Base-by-base conservation (phyloP, 2,113 vertebrate species). In the Rhagologus leucostigma region DNA sequence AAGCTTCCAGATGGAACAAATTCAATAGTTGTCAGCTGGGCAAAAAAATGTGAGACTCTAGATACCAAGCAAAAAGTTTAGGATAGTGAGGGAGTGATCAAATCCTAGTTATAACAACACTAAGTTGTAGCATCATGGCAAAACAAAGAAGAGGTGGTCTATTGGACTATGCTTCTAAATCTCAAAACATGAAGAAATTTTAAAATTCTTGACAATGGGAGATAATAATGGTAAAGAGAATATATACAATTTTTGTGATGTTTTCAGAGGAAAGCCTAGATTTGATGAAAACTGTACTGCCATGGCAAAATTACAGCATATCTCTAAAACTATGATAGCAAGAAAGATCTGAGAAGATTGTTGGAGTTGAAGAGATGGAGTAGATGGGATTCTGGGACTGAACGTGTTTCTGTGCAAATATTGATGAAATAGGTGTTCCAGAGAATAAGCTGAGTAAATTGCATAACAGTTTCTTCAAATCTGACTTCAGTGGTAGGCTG, bases 361-460 rank as follows among this genome's bases (percentile, higher is more conserved):
- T 5, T 88, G 24, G 39, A 83, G 32, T 42, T 64, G 13, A 68
- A 73, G 50, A 81, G 49, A 30, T 11, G 8, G 41, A 71, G 44
- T 55, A 35, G 35, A 37, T 64, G 22, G 35, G 6, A 53, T 64
- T 71, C 29, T 83, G 59, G 27, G 24, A n/a, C 13, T 39, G 50
- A 75, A 29, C n/a, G 8, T 50, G 8, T 81, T 84, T 53, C 71
- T 93, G 16, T 88, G 64, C 68, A 86, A 94, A 85, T 88, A 92
- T n/a, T 92, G 52, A 77, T 86, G 59, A 92, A 71, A 42, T 6
- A 57, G n/a, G 56, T 86, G 53, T 69, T 69, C n/a, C 60, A 74
- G 52, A 75, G 35, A 67, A 41, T 47, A 83, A 77, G 7, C 37
- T 50, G 49, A 65, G 29, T 67, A 70, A 87, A 9, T 73, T 86